Percentiles rank a stretch among this genome's conserved stretches.
phyloP scores from a whole-genome alignment of 2,888 invertebrate species.

The Synergus umbraculus region DNA sequence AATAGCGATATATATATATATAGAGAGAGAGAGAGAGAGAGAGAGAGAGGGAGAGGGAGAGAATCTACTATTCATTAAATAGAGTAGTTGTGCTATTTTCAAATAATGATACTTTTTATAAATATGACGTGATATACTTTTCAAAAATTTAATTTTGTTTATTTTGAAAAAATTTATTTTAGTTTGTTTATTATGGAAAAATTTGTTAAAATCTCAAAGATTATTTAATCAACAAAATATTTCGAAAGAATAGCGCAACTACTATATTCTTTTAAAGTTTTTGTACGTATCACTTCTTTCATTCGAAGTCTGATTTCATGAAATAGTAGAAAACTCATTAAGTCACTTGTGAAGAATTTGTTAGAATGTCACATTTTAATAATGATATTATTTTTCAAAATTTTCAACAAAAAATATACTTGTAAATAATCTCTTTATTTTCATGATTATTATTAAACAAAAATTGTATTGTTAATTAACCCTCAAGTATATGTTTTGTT shows the following conservation, averaged over 20 bases:
- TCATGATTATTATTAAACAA: background rate
- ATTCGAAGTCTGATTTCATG: background rate
- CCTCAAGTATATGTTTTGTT: background rate
- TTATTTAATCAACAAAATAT: background rate
- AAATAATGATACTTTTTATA: background rate
- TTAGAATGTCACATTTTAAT: background rate
- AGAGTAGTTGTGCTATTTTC: background rate
- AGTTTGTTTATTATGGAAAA: background rate
- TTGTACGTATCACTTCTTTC: constrained; percentile 3
- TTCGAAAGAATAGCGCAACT: constrained; percentile 1
- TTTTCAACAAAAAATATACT: background rate
- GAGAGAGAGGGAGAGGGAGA: background rate
- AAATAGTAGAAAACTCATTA: constrained; percentile 32
- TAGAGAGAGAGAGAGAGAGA: background rate
- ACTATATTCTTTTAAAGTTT: background rate
- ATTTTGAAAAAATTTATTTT: too few species aligned
- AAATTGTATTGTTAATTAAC: background rate
- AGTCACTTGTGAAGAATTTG: constrained; percentile 26
- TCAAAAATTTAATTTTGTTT: background rate
- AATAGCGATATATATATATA: background rate
- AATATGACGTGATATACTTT: background rate
- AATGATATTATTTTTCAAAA: background rate
- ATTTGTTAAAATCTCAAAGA: background rate
- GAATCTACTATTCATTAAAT: background rate
- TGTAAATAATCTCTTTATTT: background rate